Evolutionary conservation across 2,888 invertebrate genomes (phyloP), one percentile per base, ranked within the genome.

Genomic region (Cistogaster globosa): DNA sequence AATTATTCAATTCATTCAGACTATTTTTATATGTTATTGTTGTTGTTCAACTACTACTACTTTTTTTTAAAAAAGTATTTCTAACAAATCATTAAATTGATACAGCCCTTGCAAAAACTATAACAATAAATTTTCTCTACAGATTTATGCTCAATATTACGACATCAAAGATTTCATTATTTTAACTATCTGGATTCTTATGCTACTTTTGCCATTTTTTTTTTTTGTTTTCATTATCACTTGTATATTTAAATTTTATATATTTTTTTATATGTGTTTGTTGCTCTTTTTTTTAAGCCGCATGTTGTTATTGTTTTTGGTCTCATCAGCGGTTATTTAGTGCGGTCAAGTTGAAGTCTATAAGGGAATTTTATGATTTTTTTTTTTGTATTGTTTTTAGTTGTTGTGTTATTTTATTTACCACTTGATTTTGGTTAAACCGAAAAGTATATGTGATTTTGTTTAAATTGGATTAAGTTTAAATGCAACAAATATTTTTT

Each of bases 241-340:
- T 60, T 74, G 5, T 67, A 22, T 45, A 45, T 72, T 62, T 38
- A 53, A 36, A 18, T 53, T 53, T 67, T 57, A 22, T n/a, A n/a
- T n/a, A n/a, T n/a, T n/a, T 38, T 20, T 57, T 69, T 71, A 22
- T 57, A 51, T 45, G 26, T 62, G 51, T 63, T 67, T 74, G 55
- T 57, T 51, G 60, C 42, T 71, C 26, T 77, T 55, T 53, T 18
- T 53, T 18, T 77, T 85, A 71, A 67, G 81, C 81, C 87, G 58
- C 86, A 84, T 83, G 85, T 83, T 83, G 76, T 84, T 85, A 84
- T 86, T 86, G 82, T 87, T 87, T 85, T 78, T 78, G 87, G 87
- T 87, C 86, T 84, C 87, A 87, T 86, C 87, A 83, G 86, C 87
- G 87, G 87, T 86, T 83, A 75, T 80, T 87, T 72, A 84, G 68